A percentile compares a stretch with the other conserved stretches of the same genome.
phyloP scores from a whole-genome alignment of 2,888 invertebrate species.

The Eristalis intricaria region DNA sequence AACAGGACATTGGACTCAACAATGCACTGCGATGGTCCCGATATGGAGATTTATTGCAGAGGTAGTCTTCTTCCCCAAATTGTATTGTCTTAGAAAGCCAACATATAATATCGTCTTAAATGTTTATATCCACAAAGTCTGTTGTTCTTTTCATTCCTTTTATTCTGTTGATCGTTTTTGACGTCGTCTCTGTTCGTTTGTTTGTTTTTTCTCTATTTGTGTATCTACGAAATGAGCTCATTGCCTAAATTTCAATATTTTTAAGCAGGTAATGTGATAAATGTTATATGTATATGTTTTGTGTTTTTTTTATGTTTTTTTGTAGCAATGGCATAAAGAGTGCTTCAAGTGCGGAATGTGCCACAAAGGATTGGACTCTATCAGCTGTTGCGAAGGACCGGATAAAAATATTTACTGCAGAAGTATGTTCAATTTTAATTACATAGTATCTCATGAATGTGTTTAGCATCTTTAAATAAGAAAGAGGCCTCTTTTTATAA shows the following conservation, averaged over 20 bases:
- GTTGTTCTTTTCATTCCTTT: neutral
- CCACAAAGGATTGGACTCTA: conserved; percentile 93
- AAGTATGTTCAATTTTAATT: conserved; percentile 83
- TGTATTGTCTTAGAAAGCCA: neutral
- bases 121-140: neutral
- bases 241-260: neutral
- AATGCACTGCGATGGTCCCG: conserved; percentile 95
- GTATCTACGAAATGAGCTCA: neutral
- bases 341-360: conserved; percentile 96
- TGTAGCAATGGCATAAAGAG: conserved; percentile 90
- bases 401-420: conserved; percentile 98
- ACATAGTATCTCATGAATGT: neutral
- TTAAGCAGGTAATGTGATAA: conserved; percentile 9
- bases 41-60: conserved; percentile 95
- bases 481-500: neutral
- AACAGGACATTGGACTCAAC: conserved; percentile 92
- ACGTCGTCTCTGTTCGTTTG: neutral
- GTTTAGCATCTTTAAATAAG: neutral
- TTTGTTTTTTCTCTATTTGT: neutral
- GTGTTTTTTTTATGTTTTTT: conserved; percentile 13
- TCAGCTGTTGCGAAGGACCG: conserved; percentile 95
- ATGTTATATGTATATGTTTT: neutral
- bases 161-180: neutral
- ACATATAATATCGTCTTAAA: neutral
- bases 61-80: conserved; percentile 82